Evolutionary conservation across 2,797 vertebrate genomes (phyloP).

Genomic region (Lacerta bilineata): DNA sequence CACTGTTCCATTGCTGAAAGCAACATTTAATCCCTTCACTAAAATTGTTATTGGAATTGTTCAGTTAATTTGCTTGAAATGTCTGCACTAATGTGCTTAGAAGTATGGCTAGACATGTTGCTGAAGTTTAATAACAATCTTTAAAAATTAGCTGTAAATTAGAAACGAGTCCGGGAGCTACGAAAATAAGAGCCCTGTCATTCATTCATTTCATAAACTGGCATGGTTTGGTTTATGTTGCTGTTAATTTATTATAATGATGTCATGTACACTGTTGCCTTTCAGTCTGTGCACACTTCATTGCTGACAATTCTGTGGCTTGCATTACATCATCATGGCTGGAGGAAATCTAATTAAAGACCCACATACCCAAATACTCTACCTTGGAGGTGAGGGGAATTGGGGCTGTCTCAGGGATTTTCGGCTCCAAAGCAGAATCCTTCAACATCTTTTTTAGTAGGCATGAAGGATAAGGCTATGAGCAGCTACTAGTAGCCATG

Average conservation of each 20-base stretch:
- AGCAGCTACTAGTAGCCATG: no score
- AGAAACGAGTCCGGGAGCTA: neutral
- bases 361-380: neutral
- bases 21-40: slow-evolving; percentile 10
- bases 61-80: slow-evolving; percentile 30
- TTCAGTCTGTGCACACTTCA: slow-evolving; percentile 41
- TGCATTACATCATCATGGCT: slow-evolving; percentile 49
- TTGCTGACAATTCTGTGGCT: slow-evolving; percentile 1
- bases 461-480: no score
- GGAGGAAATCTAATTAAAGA: slow-evolving; percentile 39
- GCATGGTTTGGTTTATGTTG: slow-evolving; percentile 50
- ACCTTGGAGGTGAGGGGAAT: neutral
- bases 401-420: neutral
- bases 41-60: neutral
- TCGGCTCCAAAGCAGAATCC: neutral
- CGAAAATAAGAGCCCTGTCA: slow-evolving; percentile 31
- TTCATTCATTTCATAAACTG: neutral
- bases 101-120: slow-evolving; percentile 18
- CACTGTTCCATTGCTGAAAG: neutral
- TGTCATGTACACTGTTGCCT: slow-evolving; percentile 41
- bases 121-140: slow-evolving; percentile 37
- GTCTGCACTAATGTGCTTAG: slow-evolving; percentile 17
- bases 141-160: slow-evolving; percentile 25
- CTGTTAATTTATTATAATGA: slow-evolving; percentile 42
- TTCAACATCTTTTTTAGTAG: neutral